Conservation (phyloP, 2,888 invertebrate species). For the Cyclophora albipunctata region DNA sequence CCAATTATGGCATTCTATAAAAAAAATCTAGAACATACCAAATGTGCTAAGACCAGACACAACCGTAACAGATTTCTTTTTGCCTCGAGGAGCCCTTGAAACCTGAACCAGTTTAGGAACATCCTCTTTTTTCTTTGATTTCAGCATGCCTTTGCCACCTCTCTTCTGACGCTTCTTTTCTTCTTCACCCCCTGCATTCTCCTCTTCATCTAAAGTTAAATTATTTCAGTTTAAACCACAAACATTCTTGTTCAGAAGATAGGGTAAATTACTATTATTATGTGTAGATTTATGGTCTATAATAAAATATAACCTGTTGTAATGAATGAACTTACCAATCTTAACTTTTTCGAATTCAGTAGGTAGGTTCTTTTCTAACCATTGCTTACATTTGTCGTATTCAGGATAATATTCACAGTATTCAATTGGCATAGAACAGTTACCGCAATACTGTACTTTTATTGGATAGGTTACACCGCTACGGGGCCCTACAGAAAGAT, state of each 20-base stretch:
- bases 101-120: constrained; percentile 89
- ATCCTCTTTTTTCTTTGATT: constrained; percentile 95
- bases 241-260: neutral
- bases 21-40: constrained; percentile 70
- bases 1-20: too few species aligned
- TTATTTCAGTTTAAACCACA: neutral
- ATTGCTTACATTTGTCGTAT: constrained; percentile 97
- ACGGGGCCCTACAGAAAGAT: constrained; percentile 78
- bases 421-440: constrained; percentile 96
- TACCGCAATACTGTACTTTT: constrained; percentile 92
- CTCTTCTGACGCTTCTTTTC: constrained; percentile 97
- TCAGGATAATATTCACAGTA: constrained; percentile 99
- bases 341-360: constrained; percentile 93
- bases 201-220: constrained; percentile 71
- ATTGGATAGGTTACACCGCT: constrained; percentile 87
- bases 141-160: constrained; percentile 96
- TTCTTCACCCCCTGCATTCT: constrained; percentile 86
- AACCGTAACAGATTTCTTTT: constrained; percentile 98
- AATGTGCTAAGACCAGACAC: constrained; percentile 96
- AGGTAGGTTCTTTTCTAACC: constrained; percentile 96
- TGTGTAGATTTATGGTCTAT: too few species aligned
- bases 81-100: constrained; percentile 94
- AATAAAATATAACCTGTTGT: constrained; percentile 20
- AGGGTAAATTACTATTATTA: too few species aligned
- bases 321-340: constrained; percentile 66